Base-by-base conservation (phyloP, 2,113 vertebrate genomes). In the Talpa occidentalis region DNA sequence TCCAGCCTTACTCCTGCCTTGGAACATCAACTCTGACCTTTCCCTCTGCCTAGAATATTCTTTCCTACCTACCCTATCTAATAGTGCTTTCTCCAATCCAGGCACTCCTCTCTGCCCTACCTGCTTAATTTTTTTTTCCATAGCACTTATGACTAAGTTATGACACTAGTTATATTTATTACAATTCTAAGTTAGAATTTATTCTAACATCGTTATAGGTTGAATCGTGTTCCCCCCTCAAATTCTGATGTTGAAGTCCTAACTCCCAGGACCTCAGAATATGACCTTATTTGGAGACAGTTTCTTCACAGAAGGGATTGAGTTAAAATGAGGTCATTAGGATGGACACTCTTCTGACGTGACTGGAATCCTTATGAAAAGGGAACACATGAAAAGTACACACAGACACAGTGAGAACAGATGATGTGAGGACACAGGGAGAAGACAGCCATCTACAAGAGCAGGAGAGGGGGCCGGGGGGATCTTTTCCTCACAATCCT, bases 11-110 rank as follows among this genome's bases (percentile, higher is more conserved):
- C 16, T 72, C 2, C n/a, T 14, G 14, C 74, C 54, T 66, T 42
- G 19, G 56, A 15, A n/a, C 11, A n/a, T 77, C 76, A 49, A 30
- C 6, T 49, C 19, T 44, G 56, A 12, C 12, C 56, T 94, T 89
- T 66, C 35, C 56, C 81, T 64, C 47, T 44, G 15, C 56, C 52
- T 85, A 47, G 52, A 54, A 35, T n/a, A 35, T 66, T 40, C 66
- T 84, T 79, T 56, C 59, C 40, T 69, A 42, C 40, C n/a, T 3
- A 42, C 42, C 16, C 11, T 56, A 37, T 66, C n/a, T 47, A n/a
- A 22, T 24, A 52, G 17, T 2, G 14, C 3, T 3, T 2, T 35
- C 42, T 15, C 9, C 1, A 24, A 16, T 1, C 28, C n/a, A 28
- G 35, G 6, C 47, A 22, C 19, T 16, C 44, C 60, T 35, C 1